Base-by-base conservation (phyloP, 2,888 invertebrate species). In the Eupithecia exiguata region DNA sequence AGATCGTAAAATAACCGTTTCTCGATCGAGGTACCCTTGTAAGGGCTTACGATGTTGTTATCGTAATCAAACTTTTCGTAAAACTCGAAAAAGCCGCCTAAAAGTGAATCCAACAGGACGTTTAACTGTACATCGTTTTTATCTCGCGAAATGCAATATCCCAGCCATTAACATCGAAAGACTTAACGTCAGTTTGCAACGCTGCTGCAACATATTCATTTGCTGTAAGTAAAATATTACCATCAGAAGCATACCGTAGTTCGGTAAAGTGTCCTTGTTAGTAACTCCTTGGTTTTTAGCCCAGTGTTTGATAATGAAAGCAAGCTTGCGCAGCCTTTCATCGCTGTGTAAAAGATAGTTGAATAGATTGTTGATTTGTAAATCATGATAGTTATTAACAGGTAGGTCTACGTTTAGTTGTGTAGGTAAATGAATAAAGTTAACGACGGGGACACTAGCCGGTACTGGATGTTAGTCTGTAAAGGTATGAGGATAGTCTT, bases 21-120 rank as follows among this genome's bases (percentile, higher is more conserved):
- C 5, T 71, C 43, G 5, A 75, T 40, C 1, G 75, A 66, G 40
- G 62, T 53, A n/a, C 74, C 77, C 5, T 16, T 10, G 30, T 49
- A 74, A 16, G 74, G 71, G 30, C 69, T 63, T 1, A 75, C 61
- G 7, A 77, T 68, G 25, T 61, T 71, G 4, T 66, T 35, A 21
- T 72, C 49, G 18, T n/a, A 74, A 46, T 74, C 53, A 53, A 74
- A 74, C 49, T 68, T 30, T 6, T 69, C 43, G 36, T 77, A 77
- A 68, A 71, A 77, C 40, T 72, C 68, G 43, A 77, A 77, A 62
- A 77, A 77, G 6, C 61, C 73, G 1, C 71, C 68, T 30, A 75
- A 14, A 40, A 75, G 75, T 36, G 62, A 35, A 21, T 68, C 63
- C 68, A 75, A 25, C 14, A 30, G 7, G 30, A 25, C 5, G 63